Evolutionary conservation across 2,113 vertebrate genomes (phyloP), one percentile per base, ranked within the genome.

Genomic region (Equus przewalskii): DNA sequence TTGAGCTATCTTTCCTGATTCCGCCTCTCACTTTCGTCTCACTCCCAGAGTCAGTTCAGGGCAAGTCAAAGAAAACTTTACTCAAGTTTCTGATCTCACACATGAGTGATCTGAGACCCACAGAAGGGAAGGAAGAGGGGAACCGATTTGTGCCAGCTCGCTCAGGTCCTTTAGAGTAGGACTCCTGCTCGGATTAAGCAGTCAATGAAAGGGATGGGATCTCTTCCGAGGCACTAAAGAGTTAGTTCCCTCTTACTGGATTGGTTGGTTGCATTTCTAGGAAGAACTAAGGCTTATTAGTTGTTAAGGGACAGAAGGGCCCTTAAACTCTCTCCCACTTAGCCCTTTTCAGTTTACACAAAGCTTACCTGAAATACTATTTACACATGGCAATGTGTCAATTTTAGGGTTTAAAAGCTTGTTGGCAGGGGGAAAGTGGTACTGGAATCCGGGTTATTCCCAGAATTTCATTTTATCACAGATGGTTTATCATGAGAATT

Each of bases 391-490:
- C 49, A 49, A 21, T 44, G 18, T 79, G n/a, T 87, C 62, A 6
- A 1, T 28, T n/a, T 58, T 36, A 46, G 60, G 4, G 2, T 41
- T 81, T 80, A n/a, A 84, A 64, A 81, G 22, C 41, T 58, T 41
- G 33, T 26, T 75, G 78, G 24, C 4, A 10, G 21, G 6, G 18
- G 28, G 30, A 12, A 18, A 6, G 0, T 22, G 36, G 15, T 91
- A 33, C 21, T 80, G 41, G 15, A 69, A 91, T 58, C 11, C 2
- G 15, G 12, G 44, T 75, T 94, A 80, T 24, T 2, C 19, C 18
- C 41, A 78, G 56, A 95, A 91, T 95, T 87, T 96, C 56, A 19
- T 81, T 91, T 75, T 84, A 80, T 94, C 33, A 70, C 76, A 79
- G 19, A 64, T 3, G 51, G 44, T 65, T 83, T 67, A 78, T 67